Evolutionary conservation across 2,888 invertebrate species (phyloP).

Genomic region (Temnothorax unifasciatus): DNA sequence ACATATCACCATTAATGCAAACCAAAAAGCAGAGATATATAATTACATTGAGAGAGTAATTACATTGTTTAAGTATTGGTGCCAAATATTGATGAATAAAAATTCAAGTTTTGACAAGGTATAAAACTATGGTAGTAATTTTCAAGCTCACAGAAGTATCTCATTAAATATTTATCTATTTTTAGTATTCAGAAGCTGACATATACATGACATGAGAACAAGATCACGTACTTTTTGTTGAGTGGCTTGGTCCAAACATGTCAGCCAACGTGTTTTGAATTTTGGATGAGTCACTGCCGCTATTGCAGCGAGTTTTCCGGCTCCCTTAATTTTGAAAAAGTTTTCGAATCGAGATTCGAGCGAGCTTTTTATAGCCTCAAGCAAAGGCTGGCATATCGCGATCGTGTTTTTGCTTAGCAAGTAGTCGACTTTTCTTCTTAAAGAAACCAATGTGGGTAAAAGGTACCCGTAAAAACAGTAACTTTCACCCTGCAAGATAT

Average conservation of each 20-base stretch:
- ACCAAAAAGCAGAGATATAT: too few relatives aligned
- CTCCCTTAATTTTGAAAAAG: neutral
- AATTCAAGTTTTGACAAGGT: too few relatives aligned
- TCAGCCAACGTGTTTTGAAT: constrained; percentile 21
- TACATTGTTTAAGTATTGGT: too few relatives aligned
- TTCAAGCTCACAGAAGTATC: too few relatives aligned
- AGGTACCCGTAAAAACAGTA: constrained; percentile 29
- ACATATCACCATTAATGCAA: too few relatives aligned
- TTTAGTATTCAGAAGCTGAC: too few relatives aligned
- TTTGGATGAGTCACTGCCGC: constrained; percentile 9
- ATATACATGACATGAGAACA: neutral
- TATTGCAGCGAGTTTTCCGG: constrained; percentile 18
- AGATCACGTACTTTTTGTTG: neutral
- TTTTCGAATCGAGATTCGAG: neutral
- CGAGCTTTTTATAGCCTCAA: neutral
- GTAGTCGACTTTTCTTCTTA: neutral
- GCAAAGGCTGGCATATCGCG: neutral
- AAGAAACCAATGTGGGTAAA: constrained; percentile 6
- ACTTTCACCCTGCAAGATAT: constrained; percentile 15
- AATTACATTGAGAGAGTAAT: too few relatives aligned
- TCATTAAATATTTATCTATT: too few relatives aligned
- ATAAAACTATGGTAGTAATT: too few relatives aligned
- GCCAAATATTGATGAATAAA: too few relatives aligned
- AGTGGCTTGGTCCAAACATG: neutral
- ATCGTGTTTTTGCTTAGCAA: neutral